Percentiles rank a stretch among this genome's conserved stretches.
Conservation (phyloP, 37 sponge, comb jelly and placozoan genomes). For the Petrosia ficiformis region DNA sequence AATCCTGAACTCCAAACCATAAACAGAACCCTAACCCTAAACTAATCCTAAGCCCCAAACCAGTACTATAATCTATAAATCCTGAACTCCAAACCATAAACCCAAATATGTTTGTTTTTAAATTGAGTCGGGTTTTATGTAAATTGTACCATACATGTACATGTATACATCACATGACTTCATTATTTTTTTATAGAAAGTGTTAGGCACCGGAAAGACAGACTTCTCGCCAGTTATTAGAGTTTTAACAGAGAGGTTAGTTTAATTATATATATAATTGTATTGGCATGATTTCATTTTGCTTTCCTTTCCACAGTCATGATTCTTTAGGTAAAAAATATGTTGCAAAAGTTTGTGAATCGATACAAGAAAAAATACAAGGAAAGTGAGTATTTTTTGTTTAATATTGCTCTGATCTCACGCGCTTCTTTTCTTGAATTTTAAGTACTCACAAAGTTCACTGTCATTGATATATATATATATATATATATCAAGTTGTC, state of each 20-base stretch:
- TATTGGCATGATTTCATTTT: neutral
- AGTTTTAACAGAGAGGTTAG: constrained; percentile 14
- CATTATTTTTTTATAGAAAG: neutral
- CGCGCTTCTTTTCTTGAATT: neutral
- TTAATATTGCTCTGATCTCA: neutral
- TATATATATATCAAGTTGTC: too few relatives aligned
- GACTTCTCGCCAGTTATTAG: neutral
- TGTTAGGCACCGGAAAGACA: neutral
- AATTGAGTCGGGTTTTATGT: too few relatives aligned
- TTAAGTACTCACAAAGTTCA: neutral
- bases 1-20: too few relatives aligned
- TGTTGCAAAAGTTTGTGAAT: constrained; percentile 37
- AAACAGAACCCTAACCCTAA: too few relatives aligned
- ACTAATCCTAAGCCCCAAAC: too few relatives aligned
- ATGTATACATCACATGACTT: too few relatives aligned
- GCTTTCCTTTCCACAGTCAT: neutral
- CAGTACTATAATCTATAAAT: too few relatives aligned
- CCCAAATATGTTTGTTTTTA: too few relatives aligned
- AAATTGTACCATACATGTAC: too few relatives aligned
- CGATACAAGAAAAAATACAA: constrained; percentile 19
- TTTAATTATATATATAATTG: neutral
- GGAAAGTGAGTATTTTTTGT: constrained; percentile 1
- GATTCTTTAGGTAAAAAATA: constrained; percentile 39
- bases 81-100: too few relatives aligned
- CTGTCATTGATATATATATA: neutral